These are phyloP conservation scores for Drosophila nr. fundita DNA, from an alignment of 2,888 invertebrate genomes.

Conservation along the genomic window DNA sequence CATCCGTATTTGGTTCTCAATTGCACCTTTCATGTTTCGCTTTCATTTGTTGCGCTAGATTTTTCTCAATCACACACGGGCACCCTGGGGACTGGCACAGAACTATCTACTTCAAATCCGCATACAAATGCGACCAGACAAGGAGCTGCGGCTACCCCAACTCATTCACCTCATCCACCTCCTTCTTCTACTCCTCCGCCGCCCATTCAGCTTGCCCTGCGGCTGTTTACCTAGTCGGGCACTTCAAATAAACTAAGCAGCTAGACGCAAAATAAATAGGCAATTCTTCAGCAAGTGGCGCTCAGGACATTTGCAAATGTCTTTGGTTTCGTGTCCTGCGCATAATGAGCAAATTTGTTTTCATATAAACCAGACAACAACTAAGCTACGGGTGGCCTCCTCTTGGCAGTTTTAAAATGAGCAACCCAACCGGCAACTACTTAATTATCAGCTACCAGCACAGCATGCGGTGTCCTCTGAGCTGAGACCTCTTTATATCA, in stretches of 20 bases:
- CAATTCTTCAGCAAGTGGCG: conserved; percentile 30
- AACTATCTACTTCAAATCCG: conserved; percentile 68
- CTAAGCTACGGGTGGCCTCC: conserved; percentile 52
- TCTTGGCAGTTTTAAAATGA: conserved; percentile 74
- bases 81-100: conserved; percentile 48
- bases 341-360: conserved; percentile 81
- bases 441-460: conserved; percentile 50
- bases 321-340: conserved; percentile 57
- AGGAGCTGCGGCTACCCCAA: conserved; percentile 16
- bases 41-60: conserved; percentile 82
- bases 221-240: conserved; percentile 50
- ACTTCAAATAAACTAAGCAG: conserved; percentile 67
- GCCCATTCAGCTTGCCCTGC: conserved; percentile 4
- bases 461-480: conserved; percentile 22
- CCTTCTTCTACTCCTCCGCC: neutral
- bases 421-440: conserved; percentile 60
- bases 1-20: conserved; percentile 10
- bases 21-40: conserved; percentile 57
- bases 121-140: conserved; percentile 55
- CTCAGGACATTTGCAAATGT: conserved; percentile 78
- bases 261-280: conserved; percentile 67
- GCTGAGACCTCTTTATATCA: conserved; percentile 26
- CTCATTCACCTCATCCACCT: neutral
- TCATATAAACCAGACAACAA: conserved; percentile 71
- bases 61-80: conserved; percentile 73